Evolutionary conservation across 2,113 vertebrate species (phyloP).

Genomic region (Marmota flaviventris): DNA sequence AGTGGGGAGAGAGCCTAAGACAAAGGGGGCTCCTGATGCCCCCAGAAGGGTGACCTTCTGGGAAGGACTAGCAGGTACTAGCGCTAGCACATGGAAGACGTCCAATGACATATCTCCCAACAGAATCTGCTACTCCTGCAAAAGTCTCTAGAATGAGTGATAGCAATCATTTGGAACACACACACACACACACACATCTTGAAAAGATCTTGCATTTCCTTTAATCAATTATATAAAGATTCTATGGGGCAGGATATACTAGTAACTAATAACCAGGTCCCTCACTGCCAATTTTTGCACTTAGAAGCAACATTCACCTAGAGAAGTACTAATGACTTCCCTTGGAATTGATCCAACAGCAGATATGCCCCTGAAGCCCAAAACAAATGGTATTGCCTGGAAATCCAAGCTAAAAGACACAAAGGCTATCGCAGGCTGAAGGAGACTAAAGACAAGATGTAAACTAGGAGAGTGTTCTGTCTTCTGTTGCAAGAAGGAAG

Average conservation of each 20-base stretch:
- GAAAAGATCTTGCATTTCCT: background rate
- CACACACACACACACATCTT: no score
- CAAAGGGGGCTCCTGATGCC: background rate
- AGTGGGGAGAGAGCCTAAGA: no score
- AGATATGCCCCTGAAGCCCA: background rate
- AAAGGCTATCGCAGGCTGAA: background rate
- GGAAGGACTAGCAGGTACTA: background rate
- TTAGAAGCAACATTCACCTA: background rate
- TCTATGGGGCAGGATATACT: fast-evolving
- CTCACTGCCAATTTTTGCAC: background rate
- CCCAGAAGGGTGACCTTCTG: background rate
- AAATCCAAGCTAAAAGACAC: background rate
- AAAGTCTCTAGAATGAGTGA: no score
- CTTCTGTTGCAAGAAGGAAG: background rate
- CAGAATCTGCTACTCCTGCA: background rate
- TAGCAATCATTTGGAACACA: background rate
- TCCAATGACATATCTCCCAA: fast-evolving
- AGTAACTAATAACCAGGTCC: background rate
- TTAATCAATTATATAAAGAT: background rate
- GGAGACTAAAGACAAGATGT: background rate
- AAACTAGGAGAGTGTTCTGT: background rate
- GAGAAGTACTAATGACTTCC: background rate
- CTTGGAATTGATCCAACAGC: background rate
- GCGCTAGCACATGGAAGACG: background rate
- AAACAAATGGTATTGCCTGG: background rate